These are phyloP conservation scores for Diploptera punctata DNA, from an alignment of 2,888 invertebrate genomes.

Conservation along the genomic window DNA sequence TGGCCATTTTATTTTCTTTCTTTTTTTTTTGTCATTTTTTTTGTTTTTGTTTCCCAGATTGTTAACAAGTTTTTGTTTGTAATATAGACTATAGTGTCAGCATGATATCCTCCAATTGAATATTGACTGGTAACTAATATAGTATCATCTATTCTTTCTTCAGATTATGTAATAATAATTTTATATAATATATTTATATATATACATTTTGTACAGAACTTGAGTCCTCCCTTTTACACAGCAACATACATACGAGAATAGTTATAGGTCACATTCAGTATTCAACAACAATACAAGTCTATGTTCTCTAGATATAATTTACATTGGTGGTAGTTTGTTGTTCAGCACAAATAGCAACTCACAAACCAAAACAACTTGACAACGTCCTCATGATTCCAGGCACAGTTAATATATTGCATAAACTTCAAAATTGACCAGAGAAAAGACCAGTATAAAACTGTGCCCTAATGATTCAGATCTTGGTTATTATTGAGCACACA, in stretches of 20 bases:
- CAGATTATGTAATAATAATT: constrained; percentile 28
- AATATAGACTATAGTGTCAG: constrained; percentile 7
- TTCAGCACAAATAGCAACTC: constrained; percentile 22
- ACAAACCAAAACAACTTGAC: constrained; percentile 8
- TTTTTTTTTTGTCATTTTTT: not conserved
- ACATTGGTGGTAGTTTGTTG: constrained; percentile 10
- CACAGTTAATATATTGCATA: no score
- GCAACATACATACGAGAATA: constrained; percentile 35
- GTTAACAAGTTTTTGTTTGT: constrained; percentile 6
- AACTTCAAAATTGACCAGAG: no score
- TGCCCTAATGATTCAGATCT: no score
- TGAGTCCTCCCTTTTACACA: constrained; percentile 28
- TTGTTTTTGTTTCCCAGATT: constrained; percentile 7
- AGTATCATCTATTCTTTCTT: constrained; percentile 34
- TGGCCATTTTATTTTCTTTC: constrained; percentile 12
- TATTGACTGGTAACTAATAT: constrained; percentile 40
- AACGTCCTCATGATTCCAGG: no score
- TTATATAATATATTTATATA: constrained; percentile 30
- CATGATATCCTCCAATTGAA: not conserved
- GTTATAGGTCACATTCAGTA: constrained; percentile 31
- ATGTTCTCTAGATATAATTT: constrained; percentile 36
- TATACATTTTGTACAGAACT: constrained; percentile 40
- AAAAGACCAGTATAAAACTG: no score
- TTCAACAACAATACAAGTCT: constrained; percentile 37
- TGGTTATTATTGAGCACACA: no score